phyloP scores from a whole-genome alignment of 2,797 vertebrate genomes.

The Hyperoplus lanceolatus region DNA sequence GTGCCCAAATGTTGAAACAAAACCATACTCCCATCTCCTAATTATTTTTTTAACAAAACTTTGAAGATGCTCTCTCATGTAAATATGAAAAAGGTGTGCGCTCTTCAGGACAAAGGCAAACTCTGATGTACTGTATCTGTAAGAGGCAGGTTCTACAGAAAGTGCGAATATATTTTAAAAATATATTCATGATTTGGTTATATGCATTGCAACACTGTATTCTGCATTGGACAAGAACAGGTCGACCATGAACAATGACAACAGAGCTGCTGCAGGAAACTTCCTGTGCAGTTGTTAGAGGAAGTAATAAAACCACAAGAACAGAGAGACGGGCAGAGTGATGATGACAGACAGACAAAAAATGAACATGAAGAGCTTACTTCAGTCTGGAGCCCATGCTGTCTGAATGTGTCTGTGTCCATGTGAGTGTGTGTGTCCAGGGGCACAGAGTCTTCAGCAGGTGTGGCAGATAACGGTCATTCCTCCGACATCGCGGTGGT shows the following conservation, averaged over 20 bases:
- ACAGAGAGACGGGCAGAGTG: conserved; percentile 46
- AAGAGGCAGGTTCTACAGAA: neutral
- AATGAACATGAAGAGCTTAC: conserved; percentile 70
- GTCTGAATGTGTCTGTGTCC: conserved; percentile 64
- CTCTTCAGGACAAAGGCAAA: neutral
- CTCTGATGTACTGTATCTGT: neutral
- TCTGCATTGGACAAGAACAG: conserved; percentile 8
- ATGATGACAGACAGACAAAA: conserved; percentile 36
- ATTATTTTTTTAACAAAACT: neutral
- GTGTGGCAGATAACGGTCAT: conserved; percentile 29
- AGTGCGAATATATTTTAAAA: neutral
- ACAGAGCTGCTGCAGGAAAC: conserved; percentile 60
- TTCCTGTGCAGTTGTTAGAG: conserved; percentile 78
- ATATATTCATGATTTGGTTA: neutral
- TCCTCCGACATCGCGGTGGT: conserved; percentile 19
- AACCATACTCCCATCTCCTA: too few species aligned
- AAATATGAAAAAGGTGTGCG: neutral
- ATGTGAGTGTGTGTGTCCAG: conserved; percentile 73
- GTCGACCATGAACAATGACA: conserved; percentile 9
- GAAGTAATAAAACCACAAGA: conserved; percentile 78
- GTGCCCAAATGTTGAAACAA: too few species aligned
- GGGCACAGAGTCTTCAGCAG: conserved; percentile 43
- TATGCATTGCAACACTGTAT: neutral
- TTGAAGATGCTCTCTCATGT: neutral
- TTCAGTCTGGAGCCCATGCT: conserved; percentile 87